These are phyloP conservation scores for Zaprionus capensis DNA, from an alignment of 1,140 invertebrate species.

Conservation along the genomic window DNA sequence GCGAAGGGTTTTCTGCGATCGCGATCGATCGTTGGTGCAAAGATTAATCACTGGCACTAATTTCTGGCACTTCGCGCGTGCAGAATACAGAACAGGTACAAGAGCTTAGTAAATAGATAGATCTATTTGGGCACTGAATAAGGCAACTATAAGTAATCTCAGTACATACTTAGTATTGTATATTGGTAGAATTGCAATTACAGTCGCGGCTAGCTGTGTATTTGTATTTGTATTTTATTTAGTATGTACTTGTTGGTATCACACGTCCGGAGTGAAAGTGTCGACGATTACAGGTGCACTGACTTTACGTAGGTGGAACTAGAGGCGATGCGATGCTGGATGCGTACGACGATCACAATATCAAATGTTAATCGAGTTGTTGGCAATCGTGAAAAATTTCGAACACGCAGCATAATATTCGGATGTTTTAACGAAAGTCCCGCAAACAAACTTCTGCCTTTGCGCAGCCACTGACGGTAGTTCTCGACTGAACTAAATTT, in stretches of 20 bases:
- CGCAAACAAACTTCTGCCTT: conserved; percentile 82
- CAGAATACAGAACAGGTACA: conserved; percentile 67
- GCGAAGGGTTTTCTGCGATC: conserved; percentile 1
- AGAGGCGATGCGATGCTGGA: conserved; percentile 12
- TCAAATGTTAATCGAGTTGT: conserved; percentile 38
- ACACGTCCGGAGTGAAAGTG: conserved; percentile 47
- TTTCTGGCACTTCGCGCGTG: conserved; percentile 49
- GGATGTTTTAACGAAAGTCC: conserved; percentile 71
- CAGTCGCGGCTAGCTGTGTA: not conserved
- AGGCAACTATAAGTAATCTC: conserved; percentile 70
- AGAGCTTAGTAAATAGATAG: conserved; percentile 57
- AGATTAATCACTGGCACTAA: conserved; percentile 37
- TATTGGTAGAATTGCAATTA: not conserved
- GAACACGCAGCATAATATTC: conserved; percentile 52
- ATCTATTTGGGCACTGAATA: conserved; percentile 76
- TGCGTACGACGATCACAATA: conserved; percentile 18
- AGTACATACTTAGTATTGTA: conserved; percentile 26
- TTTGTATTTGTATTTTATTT: conserved; percentile 22
- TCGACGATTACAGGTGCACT: conserved; percentile 33
- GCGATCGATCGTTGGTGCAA: conserved; percentile 5
- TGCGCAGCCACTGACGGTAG: conserved; percentile 84
- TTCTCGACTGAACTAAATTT: conserved; percentile 84
- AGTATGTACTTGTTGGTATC: conserved; percentile 18
- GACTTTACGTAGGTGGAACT: conserved; percentile 15
- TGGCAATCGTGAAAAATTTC: conserved; percentile 50